Conservation (phyloP, 2,888 invertebrate genomes). For the Zeuzera pyrina region DNA sequence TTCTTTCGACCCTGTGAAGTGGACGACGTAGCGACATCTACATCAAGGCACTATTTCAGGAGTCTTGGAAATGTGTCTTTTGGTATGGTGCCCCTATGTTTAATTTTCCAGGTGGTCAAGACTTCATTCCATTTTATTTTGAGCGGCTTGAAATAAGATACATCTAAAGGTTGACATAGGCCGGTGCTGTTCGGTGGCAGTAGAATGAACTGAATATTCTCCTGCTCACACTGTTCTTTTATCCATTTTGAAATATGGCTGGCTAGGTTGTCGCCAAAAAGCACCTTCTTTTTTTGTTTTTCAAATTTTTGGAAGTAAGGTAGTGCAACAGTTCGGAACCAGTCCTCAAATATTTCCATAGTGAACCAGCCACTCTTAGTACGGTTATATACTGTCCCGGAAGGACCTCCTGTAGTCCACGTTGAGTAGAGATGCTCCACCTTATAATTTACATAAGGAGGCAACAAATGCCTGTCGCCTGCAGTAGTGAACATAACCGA, state of each 20-base stretch:
- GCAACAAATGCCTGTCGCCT: conserved; percentile 12
- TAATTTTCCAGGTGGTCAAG: conserved; percentile 1
- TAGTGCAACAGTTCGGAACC: conserved; percentile 9
- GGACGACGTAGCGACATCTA: too few species aligned
- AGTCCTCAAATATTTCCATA: conserved; percentile 12
- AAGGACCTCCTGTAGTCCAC: conserved; percentile 11
- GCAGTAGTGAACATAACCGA: too few species aligned
- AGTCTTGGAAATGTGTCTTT: conserved; percentile 6
- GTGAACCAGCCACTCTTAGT: conserved; percentile 14
- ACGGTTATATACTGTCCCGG: conserved; percentile 11
- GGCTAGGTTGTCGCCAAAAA: conserved; percentile 2
- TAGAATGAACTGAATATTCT: conserved; percentile 1
- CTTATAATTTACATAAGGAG: conserved; percentile 12
- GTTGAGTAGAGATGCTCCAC: conserved; percentile 13
- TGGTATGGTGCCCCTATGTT: conserved; percentile 3
- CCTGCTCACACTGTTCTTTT: background rate
- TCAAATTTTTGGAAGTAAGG: conserved; percentile 5
- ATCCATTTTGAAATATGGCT: conserved; percentile 1
- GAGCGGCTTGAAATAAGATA: conserved; percentile 1
- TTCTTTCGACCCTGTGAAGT: too few species aligned
- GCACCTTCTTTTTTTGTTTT: conserved; percentile 3
- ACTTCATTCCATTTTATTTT: conserved; percentile 1
- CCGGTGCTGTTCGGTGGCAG: conserved; percentile 2
- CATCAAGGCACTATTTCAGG: conserved; percentile 1
- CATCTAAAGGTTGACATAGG: conserved; percentile 1